phyloP scores from a whole-genome alignment of 2,797 vertebrate species.

The Tympanoctomys barrerae region DNA sequence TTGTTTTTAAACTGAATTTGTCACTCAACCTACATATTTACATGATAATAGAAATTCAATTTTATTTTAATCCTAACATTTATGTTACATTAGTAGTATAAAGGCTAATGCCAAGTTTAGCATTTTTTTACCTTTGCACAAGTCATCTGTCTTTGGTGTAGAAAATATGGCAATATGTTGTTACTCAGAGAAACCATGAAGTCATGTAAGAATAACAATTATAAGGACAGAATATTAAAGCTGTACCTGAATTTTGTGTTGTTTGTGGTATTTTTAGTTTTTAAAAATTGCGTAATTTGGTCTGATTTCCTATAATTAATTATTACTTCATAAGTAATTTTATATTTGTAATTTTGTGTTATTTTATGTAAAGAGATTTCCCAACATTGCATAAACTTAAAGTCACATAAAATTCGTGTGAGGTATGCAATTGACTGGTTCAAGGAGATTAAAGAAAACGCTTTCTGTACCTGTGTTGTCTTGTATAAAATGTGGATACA shows the following conservation, averaged over 20 bases:
- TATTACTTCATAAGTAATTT: conserved; percentile 16
- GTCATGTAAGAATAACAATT: neutral
- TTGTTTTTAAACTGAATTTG: no score
- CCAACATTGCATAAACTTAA: neutral
- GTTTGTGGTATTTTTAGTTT: neutral
- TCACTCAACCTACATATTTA: conserved; percentile 37
- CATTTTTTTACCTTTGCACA: neutral
- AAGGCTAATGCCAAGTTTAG: neutral
- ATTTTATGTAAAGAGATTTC: neutral
- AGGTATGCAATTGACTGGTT: neutral
- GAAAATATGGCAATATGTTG: neutral
- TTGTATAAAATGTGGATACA: neutral
- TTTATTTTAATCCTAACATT: conserved; percentile 32
- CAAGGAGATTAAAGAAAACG: neutral
- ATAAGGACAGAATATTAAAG: neutral
- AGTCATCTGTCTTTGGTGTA: conserved; percentile 4
- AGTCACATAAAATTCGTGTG: neutral
- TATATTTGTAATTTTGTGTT: conserved; percentile 1
- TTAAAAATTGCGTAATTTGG: neutral
- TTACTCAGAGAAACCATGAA: neutral
- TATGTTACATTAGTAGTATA: neutral
- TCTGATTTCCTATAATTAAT: conserved; percentile 5
- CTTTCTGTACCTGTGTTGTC: neutral
- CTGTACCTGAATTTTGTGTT: neutral
- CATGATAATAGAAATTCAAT: neutral